Percentiles rank a stretch among this genome's conserved stretches.
Conservation (phyloP, 2,888 invertebrate genomes). For the Agrenia bidenticulata region DNA sequence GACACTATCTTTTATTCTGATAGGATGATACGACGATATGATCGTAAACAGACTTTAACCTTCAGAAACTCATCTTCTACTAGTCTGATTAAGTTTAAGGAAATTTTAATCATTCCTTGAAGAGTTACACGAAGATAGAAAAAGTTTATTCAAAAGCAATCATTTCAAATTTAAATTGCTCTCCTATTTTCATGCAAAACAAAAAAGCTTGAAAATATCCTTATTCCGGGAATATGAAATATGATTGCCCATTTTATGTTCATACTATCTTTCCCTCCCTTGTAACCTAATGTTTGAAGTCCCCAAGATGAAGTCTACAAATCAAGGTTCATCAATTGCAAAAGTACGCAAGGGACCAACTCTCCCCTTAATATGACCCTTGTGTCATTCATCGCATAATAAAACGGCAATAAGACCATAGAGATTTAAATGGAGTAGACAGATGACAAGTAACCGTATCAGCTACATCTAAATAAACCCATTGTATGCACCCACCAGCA, state of each 20-base stretch:
- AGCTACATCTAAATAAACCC: no score
- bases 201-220: no score
- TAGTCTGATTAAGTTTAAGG: no score
- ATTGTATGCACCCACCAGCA: no score
- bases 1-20: no score
- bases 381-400: constrained; percentile 47
- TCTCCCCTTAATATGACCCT: constrained; percentile 49
- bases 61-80: no score
- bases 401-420: constrained; percentile 49
- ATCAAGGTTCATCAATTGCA: constrained; percentile 49
- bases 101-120: no score
- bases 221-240: not conserved
- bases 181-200: not conserved
- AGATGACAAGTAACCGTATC: no score
- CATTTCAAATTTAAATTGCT: not conserved
- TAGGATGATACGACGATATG: no score
- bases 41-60: no score
- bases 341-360: constrained; percentile 48
- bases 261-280: constrained; percentile 22
- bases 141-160: no score
- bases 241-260: not conserved
- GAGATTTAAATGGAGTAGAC: not conserved
- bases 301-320: constrained; percentile 40
- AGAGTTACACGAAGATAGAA: no score
- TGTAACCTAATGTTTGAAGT: constrained; percentile 32